phyloP scores from a whole-genome alignment of 2,113 vertebrate species.

The Verasper variegatus region DNA sequence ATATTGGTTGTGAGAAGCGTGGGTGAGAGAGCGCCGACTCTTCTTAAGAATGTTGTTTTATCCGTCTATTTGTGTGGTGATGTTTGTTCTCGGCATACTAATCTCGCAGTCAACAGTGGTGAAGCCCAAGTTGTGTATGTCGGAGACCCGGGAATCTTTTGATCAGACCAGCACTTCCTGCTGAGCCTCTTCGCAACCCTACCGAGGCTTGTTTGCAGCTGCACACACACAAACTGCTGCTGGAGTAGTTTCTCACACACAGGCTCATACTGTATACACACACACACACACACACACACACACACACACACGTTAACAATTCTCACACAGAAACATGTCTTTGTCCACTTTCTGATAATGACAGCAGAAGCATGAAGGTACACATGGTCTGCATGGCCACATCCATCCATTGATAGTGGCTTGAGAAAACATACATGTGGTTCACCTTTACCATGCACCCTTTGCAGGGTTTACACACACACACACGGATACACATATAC shows the following conservation, averaged over 20 bases:
- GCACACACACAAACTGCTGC: constrained; percentile 1
- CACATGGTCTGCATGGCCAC: constrained; percentile 22
- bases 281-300: neutral
- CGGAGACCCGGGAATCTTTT: constrained; percentile 65
- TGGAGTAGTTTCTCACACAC: neutral
- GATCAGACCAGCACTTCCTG: constrained; percentile 67
- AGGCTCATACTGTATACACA: neutral
- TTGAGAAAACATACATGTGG: constrained; percentile 31
- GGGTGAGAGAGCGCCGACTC: constrained; percentile 50
- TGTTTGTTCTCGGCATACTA: constrained; percentile 68
- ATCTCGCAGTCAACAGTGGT: constrained; percentile 58
- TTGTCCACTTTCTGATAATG: constrained; percentile 47
- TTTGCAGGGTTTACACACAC: constrained; percentile 36
- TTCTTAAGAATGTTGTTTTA: constrained; percentile 50
- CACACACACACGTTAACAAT: constrained; percentile 37
- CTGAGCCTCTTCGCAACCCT: constrained; percentile 48
- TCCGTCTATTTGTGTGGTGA: constrained; percentile 51
- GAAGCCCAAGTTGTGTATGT: constrained; percentile 56
- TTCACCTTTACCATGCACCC: constrained; percentile 34
- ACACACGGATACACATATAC: constrained; percentile 21
- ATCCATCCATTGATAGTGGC: constrained; percentile 26
- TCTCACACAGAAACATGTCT: constrained; percentile 22
- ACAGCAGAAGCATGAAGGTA: constrained; percentile 35
- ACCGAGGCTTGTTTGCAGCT: constrained; percentile 57
- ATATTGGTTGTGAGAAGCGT: constrained; percentile 61